Percentiles rank a stretch among this genome's conserved stretches.
phyloP scores from a whole-genome alignment of 2,888 invertebrate species.

The Drosophila kambysellisi region DNA sequence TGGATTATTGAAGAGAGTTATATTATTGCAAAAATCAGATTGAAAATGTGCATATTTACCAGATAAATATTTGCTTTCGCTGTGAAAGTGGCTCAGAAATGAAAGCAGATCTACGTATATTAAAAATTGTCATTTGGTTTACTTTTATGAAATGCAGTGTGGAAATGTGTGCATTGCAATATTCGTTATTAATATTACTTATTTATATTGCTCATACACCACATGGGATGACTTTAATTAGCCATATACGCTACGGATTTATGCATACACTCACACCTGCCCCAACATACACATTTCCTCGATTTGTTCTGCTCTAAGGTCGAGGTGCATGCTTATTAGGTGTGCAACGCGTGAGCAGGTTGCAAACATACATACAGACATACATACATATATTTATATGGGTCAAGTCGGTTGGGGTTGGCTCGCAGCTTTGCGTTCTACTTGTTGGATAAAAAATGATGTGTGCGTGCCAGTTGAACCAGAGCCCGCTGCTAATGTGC shows the following conservation, averaged over 20 bases:
- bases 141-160: not conserved
- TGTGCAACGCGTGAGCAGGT: slow-evolving; percentile 28
- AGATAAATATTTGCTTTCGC: not conserved
- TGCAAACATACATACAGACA: too few relatives aligned
- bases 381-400: slow-evolving; percentile 52
- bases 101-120: not conserved
- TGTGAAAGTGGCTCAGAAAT: not conserved
- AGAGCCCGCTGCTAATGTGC: slow-evolving; percentile 13
- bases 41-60: not conserved
- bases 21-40: not conserved
- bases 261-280: not conserved
- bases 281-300: not conserved
- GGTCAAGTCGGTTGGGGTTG: slow-evolving; percentile 54
- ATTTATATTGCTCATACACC: slow-evolving; percentile 38
- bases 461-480: slow-evolving; percentile 59
- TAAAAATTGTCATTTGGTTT: not conserved
- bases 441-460: slow-evolving; percentile 66
- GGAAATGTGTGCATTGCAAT: slow-evolving; percentile 1
- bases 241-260: slow-evolving; percentile 28
- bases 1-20: not conserved
- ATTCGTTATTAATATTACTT: slow-evolving; percentile 24
- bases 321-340: slow-evolving; percentile 63
- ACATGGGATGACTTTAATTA: slow-evolving; percentile 62
- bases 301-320: slow-evolving; percentile 51
- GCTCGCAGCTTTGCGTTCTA: slow-evolving; percentile 11